phyloP scores from a whole-genome alignment of 1,140 invertebrate species.

The Drosophila malerkotliana region DNA sequence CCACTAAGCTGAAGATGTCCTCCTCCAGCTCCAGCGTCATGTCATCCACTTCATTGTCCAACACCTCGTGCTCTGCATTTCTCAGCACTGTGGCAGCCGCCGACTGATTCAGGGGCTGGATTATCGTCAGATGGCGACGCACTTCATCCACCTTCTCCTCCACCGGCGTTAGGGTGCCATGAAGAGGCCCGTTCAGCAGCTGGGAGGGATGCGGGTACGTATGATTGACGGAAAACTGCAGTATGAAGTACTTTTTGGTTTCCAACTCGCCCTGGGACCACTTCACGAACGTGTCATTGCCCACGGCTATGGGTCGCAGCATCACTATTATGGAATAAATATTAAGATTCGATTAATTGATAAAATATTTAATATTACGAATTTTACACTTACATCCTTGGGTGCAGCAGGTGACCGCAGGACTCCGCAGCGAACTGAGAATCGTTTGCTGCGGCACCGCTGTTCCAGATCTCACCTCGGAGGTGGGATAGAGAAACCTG shows the following conservation, averaged over 20 bases:
- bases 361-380: neutral
- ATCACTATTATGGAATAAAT: slow-evolving; percentile 44
- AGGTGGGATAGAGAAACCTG: slow-evolving; percentile 65
- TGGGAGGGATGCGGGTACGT: slow-evolving; percentile 74
- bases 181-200: slow-evolving; percentile 43
- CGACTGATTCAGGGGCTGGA: slow-evolving; percentile 57
- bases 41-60: slow-evolving; percentile 67
- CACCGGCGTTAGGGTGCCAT: slow-evolving; percentile 59
- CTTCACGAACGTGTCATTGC: slow-evolving; percentile 76
- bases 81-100: slow-evolving; percentile 54
- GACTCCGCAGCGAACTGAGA: slow-evolving; percentile 69
- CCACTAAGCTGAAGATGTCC: slow-evolving; percentile 72
- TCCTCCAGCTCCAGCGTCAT: slow-evolving; percentile 65
- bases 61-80: slow-evolving; percentile 61
- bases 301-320: slow-evolving; percentile 67
- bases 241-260: slow-evolving; percentile 78
- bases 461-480: slow-evolving; percentile 54
- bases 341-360: neutral
- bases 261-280: slow-evolving; percentile 74
- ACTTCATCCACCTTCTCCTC: slow-evolving; percentile 68
- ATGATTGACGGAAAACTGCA: slow-evolving; percentile 78
- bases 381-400: slow-evolving; percentile 74
- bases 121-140: slow-evolving; percentile 55
- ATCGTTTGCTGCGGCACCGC: slow-evolving; percentile 64
- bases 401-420: slow-evolving; percentile 73